These are phyloP conservation scores for Habrosyne pyritoides DNA, from an alignment of 2,888 invertebrate species.

Conservation along the genomic window DNA sequence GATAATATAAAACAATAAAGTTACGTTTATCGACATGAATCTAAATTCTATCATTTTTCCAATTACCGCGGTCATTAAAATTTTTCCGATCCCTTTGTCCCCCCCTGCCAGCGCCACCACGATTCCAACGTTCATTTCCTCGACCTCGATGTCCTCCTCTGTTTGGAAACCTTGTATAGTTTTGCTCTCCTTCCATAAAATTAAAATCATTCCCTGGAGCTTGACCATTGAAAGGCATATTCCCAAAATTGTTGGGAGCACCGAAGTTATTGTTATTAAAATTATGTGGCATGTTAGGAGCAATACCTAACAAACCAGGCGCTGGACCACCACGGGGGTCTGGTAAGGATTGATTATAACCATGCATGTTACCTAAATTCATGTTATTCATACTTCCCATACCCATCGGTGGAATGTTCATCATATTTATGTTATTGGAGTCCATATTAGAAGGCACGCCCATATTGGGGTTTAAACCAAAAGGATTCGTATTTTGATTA, in stretches of 20 bases:
- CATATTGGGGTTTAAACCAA: conserved; percentile 62
- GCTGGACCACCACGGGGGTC: conserved; percentile 77
- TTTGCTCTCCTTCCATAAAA: conserved; percentile 72
- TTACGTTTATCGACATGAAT: conserved; percentile 31
- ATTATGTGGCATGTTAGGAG: conserved; percentile 81
- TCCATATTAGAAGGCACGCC: conserved; percentile 59
- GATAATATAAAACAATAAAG: conserved; percentile 30
- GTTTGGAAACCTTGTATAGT: conserved; percentile 70
- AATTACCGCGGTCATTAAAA: conserved; percentile 76
- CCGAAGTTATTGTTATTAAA: conserved; percentile 69
- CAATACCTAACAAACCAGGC: conserved; percentile 84
- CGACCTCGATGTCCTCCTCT: conserved; percentile 74
- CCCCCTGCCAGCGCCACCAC: conserved; percentile 73
- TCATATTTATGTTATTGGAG: conserved; percentile 66
- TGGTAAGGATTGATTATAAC: conserved; percentile 70
- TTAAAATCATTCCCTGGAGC: conserved; percentile 70
- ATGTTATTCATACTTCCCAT: conserved; percentile 73
- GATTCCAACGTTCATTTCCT: conserved; percentile 75
- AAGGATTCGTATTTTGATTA: conserved; percentile 62
- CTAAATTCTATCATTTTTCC: conserved; percentile 82
- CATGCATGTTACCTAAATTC: conserved; percentile 70
- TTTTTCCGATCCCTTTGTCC: conserved; percentile 78
- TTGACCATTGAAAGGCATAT: conserved; percentile 74
- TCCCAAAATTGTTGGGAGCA: conserved; percentile 70
- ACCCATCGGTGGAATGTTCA: conserved; percentile 71